A percentile compares a stretch with the other conserved stretches of the same genome.
Conservation (phyloP, 2,797 vertebrate genomes). For the Myoxocephalus aenaeus region DNA sequence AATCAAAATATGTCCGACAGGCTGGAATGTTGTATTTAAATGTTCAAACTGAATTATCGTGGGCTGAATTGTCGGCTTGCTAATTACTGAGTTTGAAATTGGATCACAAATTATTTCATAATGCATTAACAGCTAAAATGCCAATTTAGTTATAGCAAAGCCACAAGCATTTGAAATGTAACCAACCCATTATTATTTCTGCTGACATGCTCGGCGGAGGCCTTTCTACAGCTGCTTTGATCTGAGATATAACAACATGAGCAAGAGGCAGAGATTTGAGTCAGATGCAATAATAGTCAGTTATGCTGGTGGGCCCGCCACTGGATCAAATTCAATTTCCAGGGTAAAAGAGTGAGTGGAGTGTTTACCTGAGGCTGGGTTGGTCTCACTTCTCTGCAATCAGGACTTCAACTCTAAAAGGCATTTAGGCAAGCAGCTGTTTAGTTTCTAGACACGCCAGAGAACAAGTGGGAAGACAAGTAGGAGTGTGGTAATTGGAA, state of each 20-base stretch:
- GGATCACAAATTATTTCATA: constrained; percentile 21
- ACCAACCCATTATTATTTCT: constrained; percentile 39
- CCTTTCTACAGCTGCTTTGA: constrained; percentile 28
- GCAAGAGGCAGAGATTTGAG: constrained; percentile 42
- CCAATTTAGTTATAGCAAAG: not conserved
- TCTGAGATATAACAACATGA: constrained; percentile 31
- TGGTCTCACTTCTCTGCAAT: constrained; percentile 49
- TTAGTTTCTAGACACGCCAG: constrained; percentile 48
- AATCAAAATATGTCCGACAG: constrained; percentile 7
- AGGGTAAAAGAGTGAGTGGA: constrained; percentile 33
- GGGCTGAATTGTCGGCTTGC: constrained; percentile 4
- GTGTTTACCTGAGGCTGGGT: constrained; percentile 56
- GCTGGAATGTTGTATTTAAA: constrained; percentile 12
- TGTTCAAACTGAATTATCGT: constrained; percentile 13
- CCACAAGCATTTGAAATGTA: constrained; percentile 41
- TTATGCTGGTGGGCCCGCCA: constrained; percentile 34
- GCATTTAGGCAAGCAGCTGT: constrained; percentile 47
- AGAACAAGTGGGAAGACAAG: constrained; percentile 56
- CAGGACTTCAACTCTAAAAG: constrained; percentile 50
- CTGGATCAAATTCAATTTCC: constrained; percentile 64
- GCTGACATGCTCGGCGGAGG: constrained; percentile 22
- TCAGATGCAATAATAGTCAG: constrained; percentile 48
- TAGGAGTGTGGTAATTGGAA: constrained; percentile 45
- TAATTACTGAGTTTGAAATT: constrained; percentile 16
- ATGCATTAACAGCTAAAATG: constrained; percentile 32